Evolutionary conservation across 2,797 vertebrate species (phyloP).

Genomic region (Muraenolepis orangiensis): DNA sequence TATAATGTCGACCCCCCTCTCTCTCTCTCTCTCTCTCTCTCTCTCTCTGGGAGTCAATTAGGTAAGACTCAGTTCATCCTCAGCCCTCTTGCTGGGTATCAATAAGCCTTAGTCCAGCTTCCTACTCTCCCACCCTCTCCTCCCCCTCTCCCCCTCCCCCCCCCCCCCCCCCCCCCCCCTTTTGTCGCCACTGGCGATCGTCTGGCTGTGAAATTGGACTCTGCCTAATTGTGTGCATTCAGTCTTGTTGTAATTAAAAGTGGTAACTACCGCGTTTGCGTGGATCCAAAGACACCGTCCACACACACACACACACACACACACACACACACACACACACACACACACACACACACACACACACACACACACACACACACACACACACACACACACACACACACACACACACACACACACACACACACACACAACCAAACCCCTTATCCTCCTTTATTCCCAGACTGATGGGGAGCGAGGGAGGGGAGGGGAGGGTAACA

Average conservation of each 20-base stretch:
- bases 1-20: constrained; percentile 7
- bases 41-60: constrained; percentile 21
- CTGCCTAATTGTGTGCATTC: constrained; percentile 4
- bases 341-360: too few species aligned
- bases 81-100: constrained; percentile 14
- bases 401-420: too few species aligned
- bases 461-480: too few species aligned
- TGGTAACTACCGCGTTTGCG: constrained; percentile 48
- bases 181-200: background rate
- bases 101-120: constrained; percentile 28
- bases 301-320: constrained; percentile 26
- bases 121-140: background rate
- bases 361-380: too few species aligned
- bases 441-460: too few species aligned
- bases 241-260: constrained; percentile 45
- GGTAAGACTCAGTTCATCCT: constrained; percentile 29
- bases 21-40: too few species aligned
- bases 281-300: constrained; percentile 21
- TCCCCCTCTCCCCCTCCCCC: background rate
- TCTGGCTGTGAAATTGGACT: constrained; percentile 42
- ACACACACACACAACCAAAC: too few species aligned
- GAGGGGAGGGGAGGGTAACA: too few species aligned
- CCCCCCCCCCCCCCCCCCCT: too few species aligned
- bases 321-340: too few species aligned
- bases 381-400: too few species aligned